Base-by-base conservation (phyloP, 2,797 vertebrate genomes). In the Pangasius djambal region DNA sequence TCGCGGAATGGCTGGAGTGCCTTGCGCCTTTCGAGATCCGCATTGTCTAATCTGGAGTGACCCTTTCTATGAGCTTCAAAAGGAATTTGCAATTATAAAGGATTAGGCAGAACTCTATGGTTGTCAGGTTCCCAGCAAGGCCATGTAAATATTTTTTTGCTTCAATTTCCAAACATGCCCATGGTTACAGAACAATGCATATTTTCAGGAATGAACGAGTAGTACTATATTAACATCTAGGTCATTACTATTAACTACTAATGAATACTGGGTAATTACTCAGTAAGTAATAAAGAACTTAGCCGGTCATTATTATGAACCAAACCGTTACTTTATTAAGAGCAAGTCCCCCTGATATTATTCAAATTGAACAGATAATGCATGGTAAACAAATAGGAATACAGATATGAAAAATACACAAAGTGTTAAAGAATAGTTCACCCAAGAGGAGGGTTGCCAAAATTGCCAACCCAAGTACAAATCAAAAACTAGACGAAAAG, bases 1-100 rank as follows among this genome's bases (percentile, higher is more conserved):
- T 74, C 18, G 78, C n/a, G 82, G 48, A 50, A 34, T 74, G 50
- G 82, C 31, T 18, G 78, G 18, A 87, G 70, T 28, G 87, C 85
- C 31, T 40, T 34, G 81, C 83, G 81, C n/a, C 81, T 83, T 86
- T 72, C 52, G 78, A 85, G 65, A 83, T 79, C 75, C 37, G 74
- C 57, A 88, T 88, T 88, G 88, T 89, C 89, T 85, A 34, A 77
- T 87, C 86, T 79, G 63, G 40, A 67, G 44, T 89, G 90, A 91
- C 90, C 90, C 89, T 88, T 87, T 85, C 82, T 34, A 18, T 8
- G 22, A 12, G 44, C 77, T 69, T 89, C 83, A 82, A 89, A 90
- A 72, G 28, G 9, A 61, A 63, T 55, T 57, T 50, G 82, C 40
- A 65, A 87, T 81, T 79, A 55, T 74, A 52, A 85, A 81, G 70